Conservation (phyloP, 2,113 vertebrate species). For the Zeus faber region DNA sequence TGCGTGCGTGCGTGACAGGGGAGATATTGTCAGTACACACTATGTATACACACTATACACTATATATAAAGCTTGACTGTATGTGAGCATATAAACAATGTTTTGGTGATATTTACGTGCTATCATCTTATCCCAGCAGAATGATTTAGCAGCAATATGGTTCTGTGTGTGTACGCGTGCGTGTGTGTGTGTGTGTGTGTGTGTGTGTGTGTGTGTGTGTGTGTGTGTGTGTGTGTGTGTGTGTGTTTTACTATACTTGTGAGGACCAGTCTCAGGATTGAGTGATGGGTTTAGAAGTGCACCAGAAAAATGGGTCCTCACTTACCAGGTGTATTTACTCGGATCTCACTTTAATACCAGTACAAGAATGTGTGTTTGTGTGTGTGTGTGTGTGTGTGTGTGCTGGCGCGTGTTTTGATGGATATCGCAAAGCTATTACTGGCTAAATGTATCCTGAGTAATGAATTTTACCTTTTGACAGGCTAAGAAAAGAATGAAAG, state of each 20-base stretch:
- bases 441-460: conserved; percentile 19
- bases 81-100: conserved; percentile 15
- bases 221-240: too few species aligned
- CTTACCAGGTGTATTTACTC: too few species aligned
- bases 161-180: conserved; percentile 26
- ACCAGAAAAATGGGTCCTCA: too few species aligned
- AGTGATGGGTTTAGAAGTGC: too few species aligned
- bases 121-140: conserved; percentile 43
- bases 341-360: too few species aligned
- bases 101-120: conserved; percentile 50
- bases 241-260: too few species aligned
- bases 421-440: conserved; percentile 32
- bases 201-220: conserved; percentile 2
- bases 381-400: too few species aligned
- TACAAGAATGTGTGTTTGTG: too few species aligned
- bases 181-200: conserved; percentile 11
- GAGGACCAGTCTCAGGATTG: too few species aligned
- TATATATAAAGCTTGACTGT: conserved; percentile 26
- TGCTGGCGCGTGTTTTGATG: too few species aligned
- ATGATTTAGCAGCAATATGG: conserved; percentile 58
- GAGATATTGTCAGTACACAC: too few species aligned
- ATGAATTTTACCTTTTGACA: conserved; percentile 40
- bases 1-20: background rate
- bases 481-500: conserved; percentile 5
- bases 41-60: background rate